Base-by-base conservation (phyloP, 2,797 vertebrate genomes). In the Oreonectes daqikongensis region DNA sequence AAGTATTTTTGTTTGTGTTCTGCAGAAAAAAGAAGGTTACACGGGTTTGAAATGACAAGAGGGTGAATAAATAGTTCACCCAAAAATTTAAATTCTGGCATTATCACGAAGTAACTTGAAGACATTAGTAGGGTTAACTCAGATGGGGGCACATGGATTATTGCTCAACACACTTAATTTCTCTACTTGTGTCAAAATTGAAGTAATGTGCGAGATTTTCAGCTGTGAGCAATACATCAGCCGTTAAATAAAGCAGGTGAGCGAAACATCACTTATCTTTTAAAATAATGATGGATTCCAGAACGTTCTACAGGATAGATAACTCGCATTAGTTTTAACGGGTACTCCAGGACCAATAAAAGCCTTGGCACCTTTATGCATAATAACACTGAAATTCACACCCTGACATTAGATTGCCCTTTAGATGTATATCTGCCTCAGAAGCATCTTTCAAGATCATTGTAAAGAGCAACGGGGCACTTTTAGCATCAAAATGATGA, bases 231-330 rank as follows among this genome's bases (percentile, higher is more conserved):
- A 60, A 60, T 68, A n/a, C 28, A 69, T 76, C 74, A 77, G 53
- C 44, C 10, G 30, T 77, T 52, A 77, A 77, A 69, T 40, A 7
- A 15, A 44, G 72, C 50, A 65, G 72, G 61, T 46, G 40, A 67
- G 74, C 20, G n/a, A 59, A 53, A 68, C 53, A 76, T 69, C 55
- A 76, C 50, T 75, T 75, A 68, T 75, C 74, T 69, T 69, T 69
- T 61, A 76, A 38, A 69, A 61, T 60, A 76, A 76, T 61, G 74
- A 77, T 61, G 20, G 66, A 76, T 69, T 68, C 38, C 20, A 60
- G 74, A 68, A 48, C 28, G 32, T 60, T 60, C 17, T 32, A 28
- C 42, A 28, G 42, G 66, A 77, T 61, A 52, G 42, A 77, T 61
- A 20, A 38, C 42, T 40, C 48, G 35, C 42, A 69, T 77, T 69